Conservation (phyloP, 2,888 invertebrate species). For the Brachynemurus nebulosus region DNA sequence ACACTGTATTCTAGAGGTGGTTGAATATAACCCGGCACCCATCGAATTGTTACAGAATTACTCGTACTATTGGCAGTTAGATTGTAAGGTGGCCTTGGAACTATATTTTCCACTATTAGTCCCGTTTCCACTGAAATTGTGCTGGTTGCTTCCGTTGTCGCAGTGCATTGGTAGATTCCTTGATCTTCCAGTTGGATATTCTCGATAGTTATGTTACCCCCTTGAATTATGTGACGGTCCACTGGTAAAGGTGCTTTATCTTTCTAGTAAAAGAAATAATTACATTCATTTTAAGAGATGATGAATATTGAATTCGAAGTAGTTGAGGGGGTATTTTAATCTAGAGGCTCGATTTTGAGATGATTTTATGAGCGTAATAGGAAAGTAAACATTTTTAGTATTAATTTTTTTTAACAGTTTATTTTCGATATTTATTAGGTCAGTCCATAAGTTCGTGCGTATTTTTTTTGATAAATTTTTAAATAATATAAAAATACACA, state of each 20-base stretch:
- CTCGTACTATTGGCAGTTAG: constrained; percentile 60
- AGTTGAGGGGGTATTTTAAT: too few species aligned
- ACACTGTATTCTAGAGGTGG: constrained; percentile 69
- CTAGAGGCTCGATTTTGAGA: too few species aligned
- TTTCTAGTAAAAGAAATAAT: constrained; percentile 36
- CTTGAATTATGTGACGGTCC: constrained; percentile 50
- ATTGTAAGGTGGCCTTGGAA: constrained; percentile 84
- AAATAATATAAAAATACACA: too few species aligned
- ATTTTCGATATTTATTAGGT: too few species aligned
- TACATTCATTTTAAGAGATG: too few species aligned
- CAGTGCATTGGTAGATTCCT: constrained; percentile 71
- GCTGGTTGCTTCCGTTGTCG: constrained; percentile 75
- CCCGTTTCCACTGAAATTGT: constrained; percentile 69
- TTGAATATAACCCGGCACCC: constrained; percentile 71
- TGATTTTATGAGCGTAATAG: too few species aligned
- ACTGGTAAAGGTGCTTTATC: constrained; percentile 56
- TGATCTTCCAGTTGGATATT: constrained; percentile 73
- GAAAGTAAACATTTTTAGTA: too few species aligned
- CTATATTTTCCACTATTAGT: constrained; percentile 69
- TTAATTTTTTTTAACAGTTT: too few species aligned
- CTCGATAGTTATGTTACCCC: constrained; percentile 71
- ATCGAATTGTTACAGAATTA: constrained; percentile 60
- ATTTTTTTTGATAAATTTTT: too few species aligned
- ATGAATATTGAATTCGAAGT: too few species aligned
- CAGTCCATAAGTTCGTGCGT: too few species aligned